Evolutionary conservation across 2,113 vertebrate genomes (phyloP), one percentile per base, ranked within the genome.

Genomic region (Salminus brasiliensis): DNA sequence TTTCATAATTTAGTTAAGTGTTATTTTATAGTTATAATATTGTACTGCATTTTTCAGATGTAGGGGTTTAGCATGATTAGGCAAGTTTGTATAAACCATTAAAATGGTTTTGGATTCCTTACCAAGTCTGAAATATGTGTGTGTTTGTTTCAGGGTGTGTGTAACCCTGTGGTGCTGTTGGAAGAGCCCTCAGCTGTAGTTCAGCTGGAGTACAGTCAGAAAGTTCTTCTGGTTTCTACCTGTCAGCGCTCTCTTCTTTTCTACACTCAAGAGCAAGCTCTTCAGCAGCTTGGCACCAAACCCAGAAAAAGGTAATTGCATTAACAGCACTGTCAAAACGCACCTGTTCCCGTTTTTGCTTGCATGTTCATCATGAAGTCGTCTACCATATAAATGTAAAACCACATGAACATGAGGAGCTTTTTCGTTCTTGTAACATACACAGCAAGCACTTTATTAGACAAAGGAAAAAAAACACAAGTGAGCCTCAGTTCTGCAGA

Each of bases 201-300:
- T 6, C 98, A 99, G 89, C 76, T 99, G 89, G 97, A 98, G 71
- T 99, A 99, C 84, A 96, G 90, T 87, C 97, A 97, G 87, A 97
- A 95, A 79, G 92, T 98, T 39, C 92, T 99, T 79, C 94, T 99
- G 1, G 89, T 98, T 68, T 99, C 97, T 0, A 97, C 97, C 2
- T 80, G 91, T 27, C 97, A 97, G 69, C 87, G 96, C 16, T 95
- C 96, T 32, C 81, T 98, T n/a, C 93, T 99, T 2, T 96, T 95
- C 83, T 93, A 95, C 88, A 98, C 96, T 0, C 96, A 98, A 79
- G 95, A 91, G 76, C 95, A 95, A 81, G 89, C 92, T 1, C 88
- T 95, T 55, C 89, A 91, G 87, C 97, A 98, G 89, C 90, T 99
- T 62, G 98, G 98, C 72, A 91, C 94, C 27, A 97, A 96, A 74